phyloP scores from a whole-genome alignment of 1,140 invertebrate species.

The Leptinotarsa texana region DNA sequence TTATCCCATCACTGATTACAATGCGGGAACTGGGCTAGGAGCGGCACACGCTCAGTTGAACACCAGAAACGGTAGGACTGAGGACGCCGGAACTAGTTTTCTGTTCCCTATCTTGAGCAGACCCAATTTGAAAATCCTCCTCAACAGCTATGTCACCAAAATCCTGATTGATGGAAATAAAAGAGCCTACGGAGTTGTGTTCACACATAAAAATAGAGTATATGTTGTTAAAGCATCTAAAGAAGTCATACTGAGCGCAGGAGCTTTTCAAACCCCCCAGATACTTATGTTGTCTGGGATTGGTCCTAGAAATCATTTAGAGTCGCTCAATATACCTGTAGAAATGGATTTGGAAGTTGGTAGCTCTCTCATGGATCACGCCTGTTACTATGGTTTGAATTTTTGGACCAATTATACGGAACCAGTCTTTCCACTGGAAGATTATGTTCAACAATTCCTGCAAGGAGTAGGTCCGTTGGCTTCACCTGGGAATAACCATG shows the following conservation, averaged over 20 bases:
- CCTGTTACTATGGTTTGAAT: conserved; percentile 75
- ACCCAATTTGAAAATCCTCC: conserved; percentile 60
- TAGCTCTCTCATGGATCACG: conserved; percentile 83
- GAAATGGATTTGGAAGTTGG: conserved; percentile 66
- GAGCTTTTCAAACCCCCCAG: conserved; percentile 57
- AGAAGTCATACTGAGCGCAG: conserved; percentile 65
- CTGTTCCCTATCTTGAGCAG: conserved; percentile 59
- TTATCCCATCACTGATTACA: conserved; percentile 33
- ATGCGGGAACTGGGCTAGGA: conserved; percentile 47
- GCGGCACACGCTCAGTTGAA: conserved; percentile 57
- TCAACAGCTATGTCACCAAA: conserved; percentile 55
- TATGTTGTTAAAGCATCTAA: conserved; percentile 55
- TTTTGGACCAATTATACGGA: conserved; percentile 32
- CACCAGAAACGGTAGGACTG: conserved; percentile 58
- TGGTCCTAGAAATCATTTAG: conserved; percentile 59
- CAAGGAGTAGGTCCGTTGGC: conserved; percentile 25
- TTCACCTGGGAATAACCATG: conserved; percentile 28
- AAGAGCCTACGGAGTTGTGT: conserved; percentile 67
- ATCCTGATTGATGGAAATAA: conserved; percentile 63
- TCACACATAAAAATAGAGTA: conserved; percentile 52
- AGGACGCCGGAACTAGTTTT: conserved; percentile 63
- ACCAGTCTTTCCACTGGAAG: conserved; percentile 10
- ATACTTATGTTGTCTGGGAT: conserved; percentile 65
- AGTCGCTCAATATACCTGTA: conserved; percentile 52
- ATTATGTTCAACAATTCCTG: conserved; percentile 29